Evolutionary conservation across 2,888 invertebrate species (phyloP), one percentile per base, ranked within the genome.

Genomic region (Nomada fucata): DNA sequence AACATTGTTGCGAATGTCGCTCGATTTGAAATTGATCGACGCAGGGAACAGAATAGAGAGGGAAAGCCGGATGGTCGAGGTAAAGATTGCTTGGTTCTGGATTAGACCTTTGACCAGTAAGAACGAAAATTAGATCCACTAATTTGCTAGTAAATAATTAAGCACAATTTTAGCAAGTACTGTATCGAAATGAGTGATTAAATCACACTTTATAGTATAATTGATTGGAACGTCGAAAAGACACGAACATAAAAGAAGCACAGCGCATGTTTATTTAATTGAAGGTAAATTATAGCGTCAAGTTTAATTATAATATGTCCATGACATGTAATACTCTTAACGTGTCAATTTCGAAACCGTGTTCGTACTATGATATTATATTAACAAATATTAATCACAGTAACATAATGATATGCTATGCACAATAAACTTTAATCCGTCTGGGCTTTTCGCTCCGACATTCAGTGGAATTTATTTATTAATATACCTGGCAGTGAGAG

Each of bases 11-110:
- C 2, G 13, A 5, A 26, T 53, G 42, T 60, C 29, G 3, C 20
- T 50, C 52, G 67, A 36, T 57, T 60, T 55, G 36, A 55, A 55
- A 68, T 44, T 59, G 73, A 74, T 70, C 53, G 60, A 11, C 18
- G 55, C 23, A 23, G 23, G 23, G 23, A 23, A 23, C 1, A 23
- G 23, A 50, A 36, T n/a, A 23, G 53, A 64, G 52, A 29, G 2
- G 26, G 7, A 5, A 18, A 47, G 2, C 18, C 23, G 36, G 47
- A 18, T 18, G 13, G 20, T 23, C n/a, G 55, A 15, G 13, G n/a
- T n/a, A n/a, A 13, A 29, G 47, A 10, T 9, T 20, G 59, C 26
- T 47, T 13, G n/a, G 18, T 29, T 70, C 10, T 15, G 15, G 23
- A 44, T 57, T n/a, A 18, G 13, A 57, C 13, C 23, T 18, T 53